phyloP scores from a whole-genome alignment of 2,113 vertebrate species.

The Barnardius zonarius region DNA sequence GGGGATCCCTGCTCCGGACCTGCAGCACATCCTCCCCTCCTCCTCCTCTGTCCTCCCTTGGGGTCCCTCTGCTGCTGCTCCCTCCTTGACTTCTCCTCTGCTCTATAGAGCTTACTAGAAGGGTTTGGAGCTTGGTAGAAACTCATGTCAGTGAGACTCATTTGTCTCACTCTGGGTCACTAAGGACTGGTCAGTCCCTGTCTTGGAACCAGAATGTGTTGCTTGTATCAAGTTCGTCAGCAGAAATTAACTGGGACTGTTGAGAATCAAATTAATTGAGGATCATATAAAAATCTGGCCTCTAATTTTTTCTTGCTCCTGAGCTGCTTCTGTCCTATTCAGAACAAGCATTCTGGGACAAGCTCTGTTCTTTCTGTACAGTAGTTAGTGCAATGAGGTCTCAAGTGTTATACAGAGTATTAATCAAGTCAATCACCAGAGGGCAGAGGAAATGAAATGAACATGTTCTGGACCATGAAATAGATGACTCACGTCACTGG shows the following conservation, averaged over 20 bases:
- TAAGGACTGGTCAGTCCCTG: background rate
- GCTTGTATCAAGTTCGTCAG: background rate
- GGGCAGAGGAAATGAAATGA: constrained; percentile 41
- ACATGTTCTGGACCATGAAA: constrained; percentile 46
- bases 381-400: background rate
- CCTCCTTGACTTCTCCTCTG: background rate
- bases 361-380: background rate
- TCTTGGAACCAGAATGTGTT: background rate
- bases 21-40: background rate
- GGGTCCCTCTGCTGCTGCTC: background rate
- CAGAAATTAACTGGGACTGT: background rate
- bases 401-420: constrained; percentile 26
- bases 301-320: background rate
- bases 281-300: background rate
- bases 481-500: background rate
- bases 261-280: background rate
- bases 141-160: background rate
- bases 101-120: background rate
- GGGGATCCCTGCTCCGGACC: background rate
- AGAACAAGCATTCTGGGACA: background rate
- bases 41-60: background rate
- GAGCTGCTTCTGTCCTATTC: background rate
- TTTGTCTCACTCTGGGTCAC: background rate
- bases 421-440: constrained; percentile 49
- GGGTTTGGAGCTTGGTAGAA: background rate